Conservation (phyloP, 64 coral and sea anemone genomes). For the Actinia tenebrosa region DNA sequence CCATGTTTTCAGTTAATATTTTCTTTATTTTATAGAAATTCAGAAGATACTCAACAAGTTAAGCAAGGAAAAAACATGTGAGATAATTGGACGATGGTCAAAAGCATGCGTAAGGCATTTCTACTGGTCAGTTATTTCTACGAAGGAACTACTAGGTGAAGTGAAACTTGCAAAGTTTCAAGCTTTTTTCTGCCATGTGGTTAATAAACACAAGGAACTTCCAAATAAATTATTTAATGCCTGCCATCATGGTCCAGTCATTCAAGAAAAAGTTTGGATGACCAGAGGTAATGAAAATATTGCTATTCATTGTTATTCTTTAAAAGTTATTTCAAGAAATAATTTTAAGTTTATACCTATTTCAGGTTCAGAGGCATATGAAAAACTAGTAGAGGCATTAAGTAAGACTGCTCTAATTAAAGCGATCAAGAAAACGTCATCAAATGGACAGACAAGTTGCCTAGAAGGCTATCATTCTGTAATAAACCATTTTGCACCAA, state of each 20-base stretch:
- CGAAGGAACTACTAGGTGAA: background rate
- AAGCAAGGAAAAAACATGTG: background rate
- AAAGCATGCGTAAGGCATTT: slow-evolving; percentile 29
- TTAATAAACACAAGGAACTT: background rate
- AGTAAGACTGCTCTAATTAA: no score
- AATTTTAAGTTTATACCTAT: no score
- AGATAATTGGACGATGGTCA: slow-evolving; percentile 33
- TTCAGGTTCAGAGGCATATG: no score
- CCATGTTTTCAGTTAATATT: background rate
- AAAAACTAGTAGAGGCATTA: no score
- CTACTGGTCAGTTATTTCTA: slow-evolving; percentile 45
- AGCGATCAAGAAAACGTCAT: no score
- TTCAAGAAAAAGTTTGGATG: no score
- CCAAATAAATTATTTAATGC: background rate
- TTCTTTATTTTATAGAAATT: background rate
- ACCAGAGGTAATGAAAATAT: no score
- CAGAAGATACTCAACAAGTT: slow-evolving; percentile 4
- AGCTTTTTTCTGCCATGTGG: background rate
- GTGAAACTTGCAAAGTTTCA: slow-evolving; percentile 15
- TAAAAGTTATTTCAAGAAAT: no score
- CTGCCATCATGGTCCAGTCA: background rate
- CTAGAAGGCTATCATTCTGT: no score
- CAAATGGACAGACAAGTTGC: no score
- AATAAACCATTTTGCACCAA: no score
- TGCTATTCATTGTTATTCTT: no score